These are phyloP conservation scores for Tamandua tetradactyla DNA, from an alignment of 2,797 vertebrate species.

Conservation along the genomic window DNA sequence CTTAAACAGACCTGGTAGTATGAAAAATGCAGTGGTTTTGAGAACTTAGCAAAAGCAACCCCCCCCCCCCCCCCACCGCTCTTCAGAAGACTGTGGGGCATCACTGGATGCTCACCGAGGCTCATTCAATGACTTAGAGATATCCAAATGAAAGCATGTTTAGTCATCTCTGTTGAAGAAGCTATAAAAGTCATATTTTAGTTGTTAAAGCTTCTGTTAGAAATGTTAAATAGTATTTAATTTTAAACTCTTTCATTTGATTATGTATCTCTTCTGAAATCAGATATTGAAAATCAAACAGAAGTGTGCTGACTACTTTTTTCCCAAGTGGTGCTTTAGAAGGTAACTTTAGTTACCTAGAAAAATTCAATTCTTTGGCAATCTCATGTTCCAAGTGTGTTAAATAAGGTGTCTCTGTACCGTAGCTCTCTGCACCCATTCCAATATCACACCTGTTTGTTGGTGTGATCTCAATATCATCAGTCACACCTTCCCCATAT, in stretches of 20 bases:
- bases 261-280: background rate
- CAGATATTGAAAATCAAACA: conserved; percentile 11
- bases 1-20: background rate
- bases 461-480: no score
- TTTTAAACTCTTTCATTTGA: background rate
- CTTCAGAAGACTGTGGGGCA: background rate
- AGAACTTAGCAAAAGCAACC: background rate
- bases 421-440: background rate
- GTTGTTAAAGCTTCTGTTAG: background rate
- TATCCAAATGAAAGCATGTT: background rate
- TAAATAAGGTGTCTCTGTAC: background rate
- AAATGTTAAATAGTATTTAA: background rate
- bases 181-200: background rate
- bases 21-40: background rate
- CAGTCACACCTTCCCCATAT: background rate
- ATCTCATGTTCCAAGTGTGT: background rate
- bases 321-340: background rate
- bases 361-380: background rate
- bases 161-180: background rate
- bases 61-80: no score
- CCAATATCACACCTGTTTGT: background rate
- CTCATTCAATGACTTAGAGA: background rate
- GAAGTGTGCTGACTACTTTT: background rate
- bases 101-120: accelerated
- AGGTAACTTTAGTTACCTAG: background rate